Conservation (phyloP, 2,888 invertebrate genomes). For the Conops quadrifasciatus region DNA sequence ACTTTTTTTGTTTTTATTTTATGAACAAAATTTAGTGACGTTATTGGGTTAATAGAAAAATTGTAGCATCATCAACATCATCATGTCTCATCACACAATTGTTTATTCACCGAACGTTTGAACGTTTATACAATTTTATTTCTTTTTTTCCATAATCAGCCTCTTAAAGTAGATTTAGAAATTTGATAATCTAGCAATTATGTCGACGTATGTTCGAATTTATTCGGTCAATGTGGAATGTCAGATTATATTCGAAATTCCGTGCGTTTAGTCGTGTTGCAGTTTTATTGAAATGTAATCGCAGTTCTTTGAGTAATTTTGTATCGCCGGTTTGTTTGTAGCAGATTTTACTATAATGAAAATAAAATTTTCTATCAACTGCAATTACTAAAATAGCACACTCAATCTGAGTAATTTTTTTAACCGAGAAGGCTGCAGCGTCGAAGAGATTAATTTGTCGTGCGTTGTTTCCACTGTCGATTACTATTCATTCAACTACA, state of each 20-base stretch:
- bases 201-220: neutral
- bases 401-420: neutral
- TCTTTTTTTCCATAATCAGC: neutral
- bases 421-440: neutral
- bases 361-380: neutral
- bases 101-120: neutral
- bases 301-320: constrained; percentile 10
- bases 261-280: neutral
- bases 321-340: constrained; percentile 11
- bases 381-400: neutral
- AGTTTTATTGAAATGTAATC: constrained; percentile 19
- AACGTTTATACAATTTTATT: neutral
- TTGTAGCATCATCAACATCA: neutral
- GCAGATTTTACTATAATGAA: neutral
- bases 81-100: neutral
- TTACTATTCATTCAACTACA: constrained; percentile 11
- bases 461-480: neutral
- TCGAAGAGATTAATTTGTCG: neutral
- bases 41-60: too few relatives aligned
- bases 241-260: constrained; percentile 1
- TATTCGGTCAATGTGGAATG: constrained; percentile 5
- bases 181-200: too few relatives aligned
- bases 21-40: too few relatives aligned
- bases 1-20: too few relatives aligned
- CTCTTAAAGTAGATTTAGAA: too few relatives aligned